Base-by-base conservation (phyloP, 92 coral and sea anemone genomes). In the Porites cylindrica region DNA sequence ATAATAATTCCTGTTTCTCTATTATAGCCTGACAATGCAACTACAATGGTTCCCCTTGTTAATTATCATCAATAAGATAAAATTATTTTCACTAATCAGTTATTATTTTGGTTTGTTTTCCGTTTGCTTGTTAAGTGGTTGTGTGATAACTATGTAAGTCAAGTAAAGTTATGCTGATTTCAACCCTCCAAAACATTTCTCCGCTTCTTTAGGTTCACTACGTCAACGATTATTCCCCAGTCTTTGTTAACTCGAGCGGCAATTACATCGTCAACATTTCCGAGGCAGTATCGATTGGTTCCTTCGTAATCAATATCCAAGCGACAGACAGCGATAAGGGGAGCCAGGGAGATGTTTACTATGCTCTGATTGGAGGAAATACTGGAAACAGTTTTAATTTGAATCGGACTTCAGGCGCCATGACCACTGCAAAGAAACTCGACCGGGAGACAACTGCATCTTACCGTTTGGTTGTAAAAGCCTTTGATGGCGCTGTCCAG, bases 281-380 rank as follows among this genome's bases (percentile, higher is more conserved):
- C 58, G 98, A 96, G 80, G 83, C 71, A n/a, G 76, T 79, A 21
- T 17, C 93, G 67, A 79, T 88, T 17, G 94, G 95, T 9, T 85
- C 90, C 11, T 66, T 29, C 0, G 81, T 96, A 17, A 72, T 88
- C 72, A 77, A 78, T 8, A 86, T 96, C 82, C 70, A 72, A 12
- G 98, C 98, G 23, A 82, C 94, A 21, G 98, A 96, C 85, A 87
- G 78, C 10, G 98, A 96, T 70, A 70, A 87, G 60, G 98, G 98
- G 56, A 78, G 90, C 21, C 96, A 95, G 68, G 98, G 96, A 38
- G 86, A 79, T 20, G 94, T 96, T 3, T 82, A 60, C 17, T 96
- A 91, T 77, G 78, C 90, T 18, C 89, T 96, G 8, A 69, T 21
- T 50, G 69, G 82, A 21, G 97, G 98, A 12, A 94, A 96, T 83